A percentile compares a stretch with the other conserved stretches of the same genome.
These are phyloP conservation scores for Lepus oiostolus DNA, from an alignment of 2,797 vertebrate genomes.

Conservation along the genomic window DNA sequence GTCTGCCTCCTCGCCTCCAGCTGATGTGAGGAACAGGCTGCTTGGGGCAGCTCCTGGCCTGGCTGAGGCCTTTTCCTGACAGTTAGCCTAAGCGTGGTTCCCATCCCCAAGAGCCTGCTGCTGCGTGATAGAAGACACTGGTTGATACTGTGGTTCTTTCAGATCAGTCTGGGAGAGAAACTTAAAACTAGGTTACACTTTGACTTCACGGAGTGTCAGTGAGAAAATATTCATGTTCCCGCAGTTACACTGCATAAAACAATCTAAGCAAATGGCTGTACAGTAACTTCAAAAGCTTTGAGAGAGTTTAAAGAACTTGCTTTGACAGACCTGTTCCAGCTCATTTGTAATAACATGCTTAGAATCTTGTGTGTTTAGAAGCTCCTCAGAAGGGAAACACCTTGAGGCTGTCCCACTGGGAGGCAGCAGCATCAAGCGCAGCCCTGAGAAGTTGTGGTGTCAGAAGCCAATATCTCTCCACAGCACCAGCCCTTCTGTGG, in stretches of 20 bases:
- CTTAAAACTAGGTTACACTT: constrained; percentile 69
- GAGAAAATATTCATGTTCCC: constrained; percentile 56
- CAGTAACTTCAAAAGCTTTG: constrained; percentile 72
- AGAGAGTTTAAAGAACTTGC: constrained; percentile 69
- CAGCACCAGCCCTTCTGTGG: background rate
- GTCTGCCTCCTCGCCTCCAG: constrained; percentile 25
- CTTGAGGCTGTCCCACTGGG: background rate
- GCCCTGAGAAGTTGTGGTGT: background rate
- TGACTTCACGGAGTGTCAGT: constrained; percentile 66
- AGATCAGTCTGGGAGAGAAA: constrained; percentile 55
- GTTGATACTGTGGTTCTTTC: constrained; percentile 31
- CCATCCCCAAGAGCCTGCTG: background rate
- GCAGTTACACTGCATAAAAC: background rate
- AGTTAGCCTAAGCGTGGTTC: background rate
- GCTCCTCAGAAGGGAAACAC: background rate
- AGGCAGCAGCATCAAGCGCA: background rate
- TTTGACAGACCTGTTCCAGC: constrained; percentile 73
- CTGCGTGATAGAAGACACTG: background rate
- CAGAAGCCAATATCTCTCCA: background rate
- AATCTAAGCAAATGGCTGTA: constrained; percentile 73
- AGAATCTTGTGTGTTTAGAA: constrained; percentile 54
- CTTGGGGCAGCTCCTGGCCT: constrained; percentile 40
- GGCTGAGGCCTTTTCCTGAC: constrained; percentile 43
- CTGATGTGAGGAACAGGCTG: background rate
- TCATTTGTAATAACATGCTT: constrained; percentile 74